Evolutionary conservation across 2,113 vertebrate genomes (phyloP).

Genomic region (Rattus rattus): DNA sequence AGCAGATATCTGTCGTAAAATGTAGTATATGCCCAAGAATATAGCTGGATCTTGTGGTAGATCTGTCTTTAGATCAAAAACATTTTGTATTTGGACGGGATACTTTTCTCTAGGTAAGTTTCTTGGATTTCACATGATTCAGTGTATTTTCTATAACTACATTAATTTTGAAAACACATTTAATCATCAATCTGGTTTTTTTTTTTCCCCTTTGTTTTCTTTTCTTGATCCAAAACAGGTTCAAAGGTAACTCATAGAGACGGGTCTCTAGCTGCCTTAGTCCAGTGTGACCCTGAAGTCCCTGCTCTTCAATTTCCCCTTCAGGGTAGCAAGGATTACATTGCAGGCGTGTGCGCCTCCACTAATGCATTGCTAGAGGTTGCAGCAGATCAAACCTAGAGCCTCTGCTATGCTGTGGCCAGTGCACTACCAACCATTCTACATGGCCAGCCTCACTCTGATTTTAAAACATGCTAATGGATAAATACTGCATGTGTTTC

Average conservation of each 20-base stretch:
- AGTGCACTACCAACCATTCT: not conserved
- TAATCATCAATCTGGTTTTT: conserved; percentile 1
- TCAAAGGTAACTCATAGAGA: not conserved
- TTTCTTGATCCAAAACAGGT: not conserved
- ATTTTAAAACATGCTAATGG: not conserved
- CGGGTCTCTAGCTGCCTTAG: not conserved
- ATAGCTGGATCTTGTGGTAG: not conserved
- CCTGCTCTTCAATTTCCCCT: not conserved
- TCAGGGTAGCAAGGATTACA: not conserved
- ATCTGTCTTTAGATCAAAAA: not conserved
- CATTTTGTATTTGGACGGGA: not conserved
- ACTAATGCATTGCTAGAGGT: not conserved
- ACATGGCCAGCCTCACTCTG: not conserved
- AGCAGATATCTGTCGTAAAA: not conserved
- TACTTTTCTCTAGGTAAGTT: not conserved
- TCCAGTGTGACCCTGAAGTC: not conserved
- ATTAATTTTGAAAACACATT: conserved; percentile 71
- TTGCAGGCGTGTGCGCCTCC: not conserved
- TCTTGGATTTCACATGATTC: conserved; percentile 37
- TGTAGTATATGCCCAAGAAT: not conserved
- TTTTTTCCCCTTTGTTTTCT: not conserved
- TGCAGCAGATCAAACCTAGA: not conserved
- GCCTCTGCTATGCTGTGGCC: no score
- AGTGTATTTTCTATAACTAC: conserved; percentile 27
- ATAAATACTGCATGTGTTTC: not conserved